These are phyloP conservation scores for Melolontha melolontha DNA, from an alignment of 2,888 invertebrate genomes.

Conservation along the genomic window DNA sequence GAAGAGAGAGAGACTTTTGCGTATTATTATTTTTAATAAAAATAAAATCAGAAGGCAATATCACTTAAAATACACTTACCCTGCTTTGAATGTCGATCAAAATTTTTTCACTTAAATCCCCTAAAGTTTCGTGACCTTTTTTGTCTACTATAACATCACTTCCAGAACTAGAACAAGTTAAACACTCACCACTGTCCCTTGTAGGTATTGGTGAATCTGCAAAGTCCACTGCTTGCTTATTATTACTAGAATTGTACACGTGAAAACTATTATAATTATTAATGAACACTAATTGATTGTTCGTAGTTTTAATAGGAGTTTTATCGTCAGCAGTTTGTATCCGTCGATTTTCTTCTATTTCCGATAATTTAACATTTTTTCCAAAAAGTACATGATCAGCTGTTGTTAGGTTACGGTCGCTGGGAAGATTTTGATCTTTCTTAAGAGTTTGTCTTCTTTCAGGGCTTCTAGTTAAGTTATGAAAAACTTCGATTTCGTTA, in stretches of 20 bases:
- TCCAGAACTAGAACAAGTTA: conserved; percentile 65
- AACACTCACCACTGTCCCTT: conserved; percentile 63
- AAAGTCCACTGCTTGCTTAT: conserved; percentile 26
- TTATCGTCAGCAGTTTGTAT: conserved; percentile 47
- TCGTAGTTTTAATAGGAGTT: conserved; percentile 20
- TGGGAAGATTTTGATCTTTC: conserved; percentile 8
- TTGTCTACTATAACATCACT: conserved; percentile 50
- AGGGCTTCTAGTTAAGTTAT: conserved; percentile 77
- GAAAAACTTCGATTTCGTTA: conserved; percentile 76
- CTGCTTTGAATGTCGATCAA: conserved; percentile 77
- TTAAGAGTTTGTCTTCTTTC: conserved; percentile 48
- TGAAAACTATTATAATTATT: conserved; percentile 51
- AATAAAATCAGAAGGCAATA: too few relatives aligned
- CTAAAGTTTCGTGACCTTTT: conserved; percentile 69
- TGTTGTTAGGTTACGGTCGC: conserved; percentile 44
- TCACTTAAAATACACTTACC: conserved; percentile 68
- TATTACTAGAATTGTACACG: conserved; percentile 44
- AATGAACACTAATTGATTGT: conserved; percentile 40
- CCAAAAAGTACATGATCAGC: conserved; percentile 46
- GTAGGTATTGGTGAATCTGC: conserved; percentile 52
- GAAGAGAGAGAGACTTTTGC: too few relatives aligned
- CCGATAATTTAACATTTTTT: conserved; percentile 20
- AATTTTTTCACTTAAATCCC: conserved; percentile 72
- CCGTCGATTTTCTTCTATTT: conserved; percentile 39
- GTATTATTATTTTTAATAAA: too few relatives aligned